Base-by-base conservation (phyloP, 2,113 vertebrate species). In the Crotalus helleri region DNA sequence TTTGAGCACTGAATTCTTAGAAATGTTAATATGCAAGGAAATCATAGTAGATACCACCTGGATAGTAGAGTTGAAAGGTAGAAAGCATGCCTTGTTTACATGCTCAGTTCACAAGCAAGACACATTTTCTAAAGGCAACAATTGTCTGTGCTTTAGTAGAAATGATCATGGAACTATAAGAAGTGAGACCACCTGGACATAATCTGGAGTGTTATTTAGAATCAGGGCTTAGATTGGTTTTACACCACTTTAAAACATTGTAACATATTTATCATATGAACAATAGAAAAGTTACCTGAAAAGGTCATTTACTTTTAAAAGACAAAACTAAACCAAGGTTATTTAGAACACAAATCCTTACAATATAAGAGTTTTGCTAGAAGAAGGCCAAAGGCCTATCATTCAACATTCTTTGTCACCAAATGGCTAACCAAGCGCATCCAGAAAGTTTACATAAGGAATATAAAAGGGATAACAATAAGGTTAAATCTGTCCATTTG, bases 1-100 rank as follows among this genome's bases (percentile, higher is more conserved):
- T 94, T 96, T 96, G 94, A 96, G 94, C 94, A 93, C 90, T 59
- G 92, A 87, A 94, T 94, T 93, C 96, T 93, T 95, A 21, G 95
- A 96, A 95, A 94, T 46, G 58, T 74, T 88, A 91, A 44, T 94
- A 90, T 94, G 96, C 89, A 93, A 94, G 94, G 92, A 92, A 21
- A 55, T 95, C 89, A 92, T 94, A 94, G 29, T 85, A 95, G 93
- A 95, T 94, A 81, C 39, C 3, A 81, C 74, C 8, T 81, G 15
- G 33, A 21, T 21, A 81, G 33, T 81, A 44, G 33, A 81, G 74
- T 7, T 44, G 74, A 81, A 81, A 21, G 33, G 74, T 59, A 46
- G 44, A 33, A 44, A 6, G 21, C 8, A 12, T 10, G 13, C 21
- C 81, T 33, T 12, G 6, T 81, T 74, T 54, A 58, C 6, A 29